phyloP scores from a whole-genome alignment of 2,113 vertebrate species.

The Sminthopsis crassicaudata region DNA sequence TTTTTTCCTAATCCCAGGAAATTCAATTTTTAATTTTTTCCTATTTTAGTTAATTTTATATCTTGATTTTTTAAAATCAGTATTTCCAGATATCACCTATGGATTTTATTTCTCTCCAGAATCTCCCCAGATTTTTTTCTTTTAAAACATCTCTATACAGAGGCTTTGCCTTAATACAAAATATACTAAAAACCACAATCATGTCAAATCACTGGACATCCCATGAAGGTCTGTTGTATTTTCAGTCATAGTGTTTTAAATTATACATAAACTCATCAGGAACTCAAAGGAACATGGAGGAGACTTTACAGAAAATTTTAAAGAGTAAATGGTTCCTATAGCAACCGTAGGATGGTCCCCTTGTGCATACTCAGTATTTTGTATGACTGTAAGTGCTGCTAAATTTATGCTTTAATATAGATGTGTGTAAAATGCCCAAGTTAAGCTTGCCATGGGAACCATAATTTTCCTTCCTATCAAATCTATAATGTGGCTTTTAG shows the following conservation, averaged over 20 bases:
- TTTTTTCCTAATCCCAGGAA: neutral
- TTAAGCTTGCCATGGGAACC: constrained; percentile 53
- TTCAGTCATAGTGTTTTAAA: neutral
- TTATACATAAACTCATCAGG: neutral
- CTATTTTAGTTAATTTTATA: neutral
- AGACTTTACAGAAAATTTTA: constrained; percentile 65
- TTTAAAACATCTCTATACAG: constrained; percentile 4
- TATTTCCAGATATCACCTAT: constrained; percentile 20
- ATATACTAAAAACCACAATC: neutral
- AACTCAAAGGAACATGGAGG: constrained; percentile 67
- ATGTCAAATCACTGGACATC: neutral
- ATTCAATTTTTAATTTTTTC: neutral
- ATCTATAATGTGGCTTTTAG: constrained; percentile 61
- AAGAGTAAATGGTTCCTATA: constrained; percentile 71
- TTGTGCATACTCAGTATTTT: constrained; percentile 61
- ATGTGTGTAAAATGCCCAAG: constrained; percentile 62
- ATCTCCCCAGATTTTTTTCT: neutral
- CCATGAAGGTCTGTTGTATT: neutral
- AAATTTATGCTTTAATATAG: constrained; percentile 74
- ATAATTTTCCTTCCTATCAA: constrained; percentile 68
- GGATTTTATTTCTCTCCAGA: constrained; percentile 22
- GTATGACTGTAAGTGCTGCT: constrained; percentile 66
- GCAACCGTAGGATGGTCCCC: constrained; percentile 61
- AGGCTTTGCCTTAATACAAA: constrained; percentile 45
- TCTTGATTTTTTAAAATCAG: neutral